Evolutionary conservation across 2,797 vertebrate genomes (phyloP), one percentile per base, ranked within the genome.

Genomic region (Oryzias dopingdopingensis): DNA sequence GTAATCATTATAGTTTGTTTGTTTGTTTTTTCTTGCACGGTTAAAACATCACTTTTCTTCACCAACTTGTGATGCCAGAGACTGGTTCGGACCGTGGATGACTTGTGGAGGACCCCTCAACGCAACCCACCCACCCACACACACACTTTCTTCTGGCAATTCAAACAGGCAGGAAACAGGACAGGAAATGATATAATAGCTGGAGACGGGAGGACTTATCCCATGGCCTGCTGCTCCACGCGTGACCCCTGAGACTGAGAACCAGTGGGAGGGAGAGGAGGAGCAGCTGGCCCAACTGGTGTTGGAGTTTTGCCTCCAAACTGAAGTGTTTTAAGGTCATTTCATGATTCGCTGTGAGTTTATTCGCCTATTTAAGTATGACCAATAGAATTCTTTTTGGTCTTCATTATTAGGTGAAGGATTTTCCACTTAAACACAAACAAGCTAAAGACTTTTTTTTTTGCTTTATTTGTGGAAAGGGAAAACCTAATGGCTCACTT

Each of bases 121-220:
- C 1, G 12, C 41, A 26, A 7, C 26, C 20, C 42, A 6, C 5
- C 18, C 18, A 6, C 41, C 14, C 42, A 17, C 44, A 46, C 42
- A 37, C 32, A 12, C 32, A 12, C 49, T 48, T 47, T 62, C 85
- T 80, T 88, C 86, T 94, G 90, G 90, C 89, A 91, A 82, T 67
- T 76, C 67, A 54, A 71, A 74, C 85, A 63, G 84, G 89, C 88
- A 93, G 92, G 91, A 95, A 93, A 86, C 82, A 88, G 88, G 79
- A 80, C 84, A 93, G 93, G 93, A 94, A 95, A 93, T 92, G 79
- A 93, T 89, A 84, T 75, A 88, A 94, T 80, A 77, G 86, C 74
- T 86, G 72, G 80, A 85, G 86, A 92, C 86, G 81, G 70, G 67
- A 78, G 22, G 67, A 59, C 77, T 91, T 91, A 90, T 89, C 82